These are phyloP conservation scores for Schizopygopsis pylzovi DNA, from an alignment of 2,797 vertebrate genomes.

Conservation along the genomic window DNA sequence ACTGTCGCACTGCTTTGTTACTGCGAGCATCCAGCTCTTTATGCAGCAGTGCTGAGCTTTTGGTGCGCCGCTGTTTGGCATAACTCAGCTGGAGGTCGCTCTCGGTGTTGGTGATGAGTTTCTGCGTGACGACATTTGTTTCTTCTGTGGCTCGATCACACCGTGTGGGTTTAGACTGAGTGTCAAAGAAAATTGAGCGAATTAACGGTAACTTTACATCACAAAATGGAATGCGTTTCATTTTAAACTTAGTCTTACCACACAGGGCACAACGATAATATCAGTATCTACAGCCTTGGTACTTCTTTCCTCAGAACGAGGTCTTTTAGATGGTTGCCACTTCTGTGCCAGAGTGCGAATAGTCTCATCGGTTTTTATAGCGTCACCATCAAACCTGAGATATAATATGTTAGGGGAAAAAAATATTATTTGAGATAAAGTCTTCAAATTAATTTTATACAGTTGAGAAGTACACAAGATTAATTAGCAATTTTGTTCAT, in stretches of 20 bases:
- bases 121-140: conserved; percentile 90
- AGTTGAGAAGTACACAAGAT: not conserved
- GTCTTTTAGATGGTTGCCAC: conserved; percentile 88
- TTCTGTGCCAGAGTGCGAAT: conserved; percentile 92
- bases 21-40: conserved; percentile 93
- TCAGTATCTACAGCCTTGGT: conserved; percentile 94
- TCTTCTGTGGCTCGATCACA: conserved; percentile 93
- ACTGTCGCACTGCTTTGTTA: conserved; percentile 89
- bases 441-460: not conserved
- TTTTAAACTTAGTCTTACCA: conserved; percentile 75
- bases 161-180: conserved; percentile 87
- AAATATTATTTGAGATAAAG: not conserved
- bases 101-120: conserved; percentile 95
- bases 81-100: conserved; percentile 94
- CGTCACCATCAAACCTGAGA: conserved; percentile 91
- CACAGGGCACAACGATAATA: conserved; percentile 91
- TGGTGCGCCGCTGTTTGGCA: conserved; percentile 93
- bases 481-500: not conserved
- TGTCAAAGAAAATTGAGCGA: not conserved
- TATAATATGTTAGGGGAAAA: not conserved
- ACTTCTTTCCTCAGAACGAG: conserved; percentile 86
- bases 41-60: conserved; percentile 92
- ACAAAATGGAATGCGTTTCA: not conserved
- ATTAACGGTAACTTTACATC: not conserved
- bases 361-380: conserved; percentile 93